Base-by-base conservation (phyloP, 2,888 invertebrate species). In the Hoplodrina ambigua region DNA sequence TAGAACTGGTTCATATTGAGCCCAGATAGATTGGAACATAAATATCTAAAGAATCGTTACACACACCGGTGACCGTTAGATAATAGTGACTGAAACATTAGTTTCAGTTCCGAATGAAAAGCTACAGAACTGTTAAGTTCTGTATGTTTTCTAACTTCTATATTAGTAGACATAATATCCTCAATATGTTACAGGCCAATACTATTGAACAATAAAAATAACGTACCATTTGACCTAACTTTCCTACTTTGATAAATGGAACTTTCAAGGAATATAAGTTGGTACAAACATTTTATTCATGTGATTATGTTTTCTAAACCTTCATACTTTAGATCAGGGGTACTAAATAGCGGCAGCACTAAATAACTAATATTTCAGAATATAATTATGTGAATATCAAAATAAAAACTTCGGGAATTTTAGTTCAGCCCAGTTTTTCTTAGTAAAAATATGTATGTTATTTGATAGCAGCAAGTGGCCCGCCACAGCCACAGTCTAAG, bases 21-120 rank as follows among this genome's bases (percentile, higher is more conserved):
- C 20, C 46, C 33, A 55, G 63, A 78, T 56, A 63, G 61, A 82
- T 72, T 58, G 63, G 67, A 57, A 64, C 68, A 65, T 74, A 78
- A 74, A 82, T 72, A 69, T 61, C 52, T 56, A 71, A 52, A 71
- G 30, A 54, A 54, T 54, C 70, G 64, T 58, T 67, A 65, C 46
- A 56, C 30, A 71, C 69, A 67, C 44, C 59, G 46, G 65, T 41
- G 55, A n/a, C 44, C 19, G 59, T 61, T 67, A 72, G 66, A 69
- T 78, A 76, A 69, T 50, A 50, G 62, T 63, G 55, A 30, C 54
- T 52, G 55, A 73, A 63, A 63, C 54, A 17, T 46, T 46, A 17
- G 17, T 46, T 46, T 17, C 5, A 17, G 46, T 46, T 46, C 17
- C 17, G 41, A 41, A 6, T 46, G 46, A 46, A 46, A 46, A 46